These are phyloP conservation scores for Microvelia longipes DNA, from an alignment of 1,140 invertebrate species.

Conservation along the genomic window DNA sequence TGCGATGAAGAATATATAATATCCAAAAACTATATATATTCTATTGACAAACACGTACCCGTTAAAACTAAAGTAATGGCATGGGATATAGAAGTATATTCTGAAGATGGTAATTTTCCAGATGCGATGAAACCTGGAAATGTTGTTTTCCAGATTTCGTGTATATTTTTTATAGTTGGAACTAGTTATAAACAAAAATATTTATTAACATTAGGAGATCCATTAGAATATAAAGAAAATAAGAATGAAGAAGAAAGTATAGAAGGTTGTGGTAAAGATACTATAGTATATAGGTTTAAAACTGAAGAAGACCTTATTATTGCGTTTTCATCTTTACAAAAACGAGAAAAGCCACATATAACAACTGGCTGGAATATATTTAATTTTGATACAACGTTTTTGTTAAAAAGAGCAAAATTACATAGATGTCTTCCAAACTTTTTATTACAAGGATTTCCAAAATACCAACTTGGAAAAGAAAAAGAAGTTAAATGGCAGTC, in stretches of 20 bases:
- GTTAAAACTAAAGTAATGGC: neutral
- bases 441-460: neutral
- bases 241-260: neutral
- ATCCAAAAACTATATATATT: neutral
- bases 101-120: neutral
- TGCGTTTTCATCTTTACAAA: neutral
- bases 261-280: neutral
- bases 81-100: neutral
- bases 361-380: neutral
- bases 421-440: neutral
- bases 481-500: neutral
- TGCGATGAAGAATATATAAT: neutral
- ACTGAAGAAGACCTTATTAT: neutral
- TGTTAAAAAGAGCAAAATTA: neutral
- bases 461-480: neutral
- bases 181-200: neutral
- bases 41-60: neutral
- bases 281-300: neutral
- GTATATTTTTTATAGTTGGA: neutral
- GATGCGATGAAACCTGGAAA: neutral
- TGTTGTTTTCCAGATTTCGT: neutral
- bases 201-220: neutral
- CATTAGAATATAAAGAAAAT: neutral
- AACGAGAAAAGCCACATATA: neutral
- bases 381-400: neutral